Conservation (phyloP, 2,888 invertebrate species). For the Agonopterix arenella region DNA sequence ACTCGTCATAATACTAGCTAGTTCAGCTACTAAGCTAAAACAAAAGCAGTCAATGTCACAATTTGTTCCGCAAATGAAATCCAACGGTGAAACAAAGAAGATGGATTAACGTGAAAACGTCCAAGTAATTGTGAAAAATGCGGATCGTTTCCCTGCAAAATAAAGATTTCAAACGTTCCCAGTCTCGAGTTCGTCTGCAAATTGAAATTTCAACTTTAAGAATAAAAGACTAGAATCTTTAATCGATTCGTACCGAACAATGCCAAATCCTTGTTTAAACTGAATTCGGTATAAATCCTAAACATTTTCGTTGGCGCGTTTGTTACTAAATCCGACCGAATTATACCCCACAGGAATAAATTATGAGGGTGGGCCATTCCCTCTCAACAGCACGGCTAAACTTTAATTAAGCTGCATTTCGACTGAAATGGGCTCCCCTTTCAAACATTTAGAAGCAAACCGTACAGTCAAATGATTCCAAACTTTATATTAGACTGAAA, state of each 20-base stretch:
- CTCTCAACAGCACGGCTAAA: slow-evolving; percentile 58
- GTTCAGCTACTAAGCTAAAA: slow-evolving; percentile 13
- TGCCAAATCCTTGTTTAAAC: slow-evolving; percentile 2
- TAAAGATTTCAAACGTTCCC: slow-evolving; percentile 36
- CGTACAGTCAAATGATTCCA: slow-evolving; percentile 36
- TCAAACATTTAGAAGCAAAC: slow-evolving; percentile 53
- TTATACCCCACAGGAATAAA: slow-evolving; percentile 66
- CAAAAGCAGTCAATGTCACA: slow-evolving; percentile 45
- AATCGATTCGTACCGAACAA: not conserved
- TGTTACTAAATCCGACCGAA: slow-evolving; percentile 60
- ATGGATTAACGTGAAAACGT: slow-evolving; percentile 68
- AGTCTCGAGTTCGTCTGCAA: slow-evolving; percentile 12
- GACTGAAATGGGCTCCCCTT: slow-evolving; percentile 55
- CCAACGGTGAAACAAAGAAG: slow-evolving; percentile 62
- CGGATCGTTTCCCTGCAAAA: slow-evolving; percentile 47
- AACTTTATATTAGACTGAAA: slow-evolving; percentile 20
- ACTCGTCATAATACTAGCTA: not conserved
- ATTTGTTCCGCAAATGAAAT: slow-evolving; percentile 63
- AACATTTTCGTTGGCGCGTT: slow-evolving; percentile 47
- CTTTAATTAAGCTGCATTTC: slow-evolving; percentile 70
- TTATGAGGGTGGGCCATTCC: slow-evolving; percentile 59
- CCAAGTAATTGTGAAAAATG: slow-evolving; percentile 75
- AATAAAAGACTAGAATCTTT: not conserved
- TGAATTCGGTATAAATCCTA: slow-evolving; percentile 24
- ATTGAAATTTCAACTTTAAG: slow-evolving; percentile 29